These are phyloP conservation scores for Neostethus bicornis DNA, from an alignment of 2,797 vertebrate species.

Conservation along the genomic window DNA sequence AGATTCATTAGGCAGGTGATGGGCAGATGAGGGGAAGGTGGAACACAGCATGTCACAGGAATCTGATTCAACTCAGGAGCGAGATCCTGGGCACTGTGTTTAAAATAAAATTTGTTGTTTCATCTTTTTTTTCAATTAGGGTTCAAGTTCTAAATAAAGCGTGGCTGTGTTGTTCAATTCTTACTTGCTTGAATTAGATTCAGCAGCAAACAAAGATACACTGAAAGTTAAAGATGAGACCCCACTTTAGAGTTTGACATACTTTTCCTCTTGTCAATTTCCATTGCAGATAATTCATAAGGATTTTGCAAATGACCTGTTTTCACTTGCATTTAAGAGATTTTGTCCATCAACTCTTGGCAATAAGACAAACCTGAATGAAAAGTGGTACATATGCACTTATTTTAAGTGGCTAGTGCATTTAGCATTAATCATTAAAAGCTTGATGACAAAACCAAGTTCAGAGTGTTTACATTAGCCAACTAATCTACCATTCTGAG, in stretches of 20 bases:
- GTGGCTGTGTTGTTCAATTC: background rate
- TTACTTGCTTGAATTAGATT: background rate
- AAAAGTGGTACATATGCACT: background rate
- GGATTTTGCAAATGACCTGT: background rate
- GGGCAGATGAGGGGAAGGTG: slow-evolving; percentile 23
- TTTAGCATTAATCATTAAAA: slow-evolving; percentile 5
- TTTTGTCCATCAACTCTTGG: slow-evolving; percentile 7
- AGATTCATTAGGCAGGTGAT: slow-evolving; percentile 62
- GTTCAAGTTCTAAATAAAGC: no score
- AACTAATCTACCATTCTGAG: slow-evolving; percentile 30
- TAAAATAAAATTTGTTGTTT: slow-evolving; percentile 16
- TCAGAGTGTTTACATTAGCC: slow-evolving; percentile 9
- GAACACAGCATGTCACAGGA: slow-evolving; percentile 34
- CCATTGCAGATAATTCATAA: background rate
- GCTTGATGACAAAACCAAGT: slow-evolving; percentile 21
- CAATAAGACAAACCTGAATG: background rate
- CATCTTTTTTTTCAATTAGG: background rate
- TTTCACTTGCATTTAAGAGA: background rate
- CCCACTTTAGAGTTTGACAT: background rate
- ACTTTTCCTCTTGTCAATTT: background rate
- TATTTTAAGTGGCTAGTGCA: background rate
- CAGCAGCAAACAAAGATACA: background rate
- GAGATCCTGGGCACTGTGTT: slow-evolving; percentile 27
- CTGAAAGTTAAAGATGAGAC: slow-evolving; percentile 1
- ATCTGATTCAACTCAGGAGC: slow-evolving; percentile 30